Percentiles rank a stretch among this genome's conserved stretches.
phyloP scores from a whole-genome alignment of 2,888 invertebrate genomes.

The Poecilus cupreus region DNA sequence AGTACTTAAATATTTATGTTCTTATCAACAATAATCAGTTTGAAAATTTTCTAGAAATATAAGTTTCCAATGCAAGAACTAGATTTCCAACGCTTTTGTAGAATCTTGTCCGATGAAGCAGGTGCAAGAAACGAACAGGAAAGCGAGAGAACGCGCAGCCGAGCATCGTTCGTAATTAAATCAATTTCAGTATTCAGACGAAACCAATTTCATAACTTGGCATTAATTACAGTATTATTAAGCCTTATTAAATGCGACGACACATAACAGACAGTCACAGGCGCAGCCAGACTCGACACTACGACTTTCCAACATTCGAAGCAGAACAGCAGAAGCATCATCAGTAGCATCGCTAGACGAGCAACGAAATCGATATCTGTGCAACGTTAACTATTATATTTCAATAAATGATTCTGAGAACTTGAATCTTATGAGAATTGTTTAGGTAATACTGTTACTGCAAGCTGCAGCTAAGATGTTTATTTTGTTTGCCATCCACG shows the following conservation, averaged over 20 bases:
- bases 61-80: too few species aligned
- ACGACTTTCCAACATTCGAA: too few species aligned
- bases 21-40: too few species aligned
- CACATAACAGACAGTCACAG: conserved; percentile 11
- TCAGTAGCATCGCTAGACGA: background rate
- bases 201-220: conserved; percentile 56
- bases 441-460: too few species aligned
- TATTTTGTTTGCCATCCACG: too few species aligned
- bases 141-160: background rate
- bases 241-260: conserved; percentile 49
- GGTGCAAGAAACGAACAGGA: conserved; percentile 41
- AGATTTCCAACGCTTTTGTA: background rate
- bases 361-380: conserved; percentile 1
- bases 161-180: conserved; percentile 46
- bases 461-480: too few species aligned
- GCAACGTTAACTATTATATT: conserved; percentile 13
- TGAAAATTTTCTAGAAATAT: too few species aligned
- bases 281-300: background rate
- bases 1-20: too few species aligned
- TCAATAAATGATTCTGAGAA: conserved; percentile 26
- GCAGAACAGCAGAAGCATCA: background rate
- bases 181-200: conserved; percentile 52
- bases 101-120: conserved; percentile 15
- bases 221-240: conserved; percentile 56
- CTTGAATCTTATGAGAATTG: background rate